Base-by-base conservation (phyloP, 35 echinoderm and acorn worm species). In the Heliocidaris erythrogramma region DNA sequence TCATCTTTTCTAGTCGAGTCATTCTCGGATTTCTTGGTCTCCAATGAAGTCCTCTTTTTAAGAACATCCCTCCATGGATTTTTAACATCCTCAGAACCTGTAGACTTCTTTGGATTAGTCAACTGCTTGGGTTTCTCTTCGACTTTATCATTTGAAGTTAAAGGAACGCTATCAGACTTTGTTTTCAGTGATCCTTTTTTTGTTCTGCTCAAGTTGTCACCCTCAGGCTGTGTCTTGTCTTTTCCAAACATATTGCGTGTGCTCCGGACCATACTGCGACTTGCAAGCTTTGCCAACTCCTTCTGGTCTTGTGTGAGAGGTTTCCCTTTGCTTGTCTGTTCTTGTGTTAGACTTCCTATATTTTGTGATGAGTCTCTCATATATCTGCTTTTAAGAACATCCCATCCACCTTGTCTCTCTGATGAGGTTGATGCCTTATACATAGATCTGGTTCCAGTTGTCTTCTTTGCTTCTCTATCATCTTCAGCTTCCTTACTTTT, bases 11-110 rank as follows among this genome's bases (percentile, higher is more conserved):
- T 48, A 78, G 53, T 48, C 10, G 59, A 30, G 29, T 91, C 87
- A 60, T 53, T 92, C 31, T 90, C 50, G 92, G 91, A 52, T 59
- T 92, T 59, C 21, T 92, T 48, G 17, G 87, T 59, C 48, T 92
- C 91, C 10, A 48, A 50, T 30, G 48, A 49, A 92, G n/a, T 92
- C 91, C 49, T 92, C 48, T 92, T 92, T 27, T 92, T 92, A 30
- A 92, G 91, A 48, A n/a, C 91, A 52, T 92, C 91, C 48, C 48
- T 92, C 91, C 91, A 92, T 30, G 91, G 47, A 59, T 8, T 59
- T 21, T 21, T n/a, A 13, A 92, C 47, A 92, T 92, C 90, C 8
- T 88, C 65, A 27, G 65, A 2, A 78, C 65, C 65, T 21, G 65
- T 24, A 78, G 65, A n/a, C 65, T 27, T 78, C 18, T 18, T 78